A percentile compares a stretch with the other conserved stretches of the same genome.
These are phyloP conservation scores for Sprattus sprattus DNA, from an alignment of 2,113 vertebrate genomes.

Conservation along the genomic window DNA sequence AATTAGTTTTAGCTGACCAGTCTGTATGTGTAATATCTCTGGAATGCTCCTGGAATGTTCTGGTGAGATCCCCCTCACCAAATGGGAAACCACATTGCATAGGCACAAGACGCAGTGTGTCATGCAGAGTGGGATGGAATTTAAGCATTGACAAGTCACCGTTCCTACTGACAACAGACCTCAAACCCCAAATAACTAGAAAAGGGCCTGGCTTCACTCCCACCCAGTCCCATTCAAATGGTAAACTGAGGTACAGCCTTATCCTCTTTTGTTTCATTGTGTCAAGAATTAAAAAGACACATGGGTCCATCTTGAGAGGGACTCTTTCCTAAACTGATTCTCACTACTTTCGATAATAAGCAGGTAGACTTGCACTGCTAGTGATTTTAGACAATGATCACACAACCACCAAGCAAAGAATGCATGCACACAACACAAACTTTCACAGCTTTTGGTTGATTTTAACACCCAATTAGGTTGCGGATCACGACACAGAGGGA, in stretches of 20 bases:
- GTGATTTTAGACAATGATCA: too few relatives aligned
- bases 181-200: neutral
- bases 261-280: neutral
- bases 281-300: neutral
- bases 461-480: neutral
- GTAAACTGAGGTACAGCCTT: neutral
- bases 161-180: neutral
- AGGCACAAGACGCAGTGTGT: neutral
- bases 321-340: too few relatives aligned
- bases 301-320: neutral
- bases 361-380: too few relatives aligned
- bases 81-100: neutral
- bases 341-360: too few relatives aligned
- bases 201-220: neutral
- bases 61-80: neutral
- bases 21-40: neutral
- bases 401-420: neutral
- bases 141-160: neutral
- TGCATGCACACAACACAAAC: too few relatives aligned
- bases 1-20: slow-evolving; percentile 9
- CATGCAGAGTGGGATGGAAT: neutral
- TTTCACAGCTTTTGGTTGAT: neutral
- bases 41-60: slow-evolving; percentile 29
- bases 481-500: neutral
- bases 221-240: neutral